These are phyloP conservation scores for Phania funesta DNA, from an alignment of 2,888 invertebrate genomes.

Conservation along the genomic window DNA sequence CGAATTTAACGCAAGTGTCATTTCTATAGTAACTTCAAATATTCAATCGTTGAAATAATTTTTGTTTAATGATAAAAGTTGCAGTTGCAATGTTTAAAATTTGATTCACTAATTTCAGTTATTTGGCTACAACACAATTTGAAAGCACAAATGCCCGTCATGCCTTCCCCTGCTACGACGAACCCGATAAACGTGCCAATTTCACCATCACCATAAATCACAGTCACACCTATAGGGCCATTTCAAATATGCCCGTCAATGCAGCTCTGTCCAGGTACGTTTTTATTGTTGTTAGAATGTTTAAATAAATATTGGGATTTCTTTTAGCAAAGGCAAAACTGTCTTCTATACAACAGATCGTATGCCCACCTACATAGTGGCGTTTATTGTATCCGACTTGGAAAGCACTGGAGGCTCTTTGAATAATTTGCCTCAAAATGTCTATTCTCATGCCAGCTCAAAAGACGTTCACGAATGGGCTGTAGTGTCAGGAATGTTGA, in stretches of 20 bases:
- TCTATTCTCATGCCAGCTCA: conserved; percentile 76
- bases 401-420: conserved; percentile 71
- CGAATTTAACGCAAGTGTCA: too few relatives aligned
- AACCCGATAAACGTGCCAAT: conserved; percentile 85
- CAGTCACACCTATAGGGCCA: conserved; percentile 73
- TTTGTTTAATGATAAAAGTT: too few relatives aligned
- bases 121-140: conserved; percentile 85
- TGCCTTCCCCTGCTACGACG: conserved; percentile 89
- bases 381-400: conserved; percentile 87
- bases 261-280: conserved; percentile 60
- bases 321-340: conserved; percentile 69
- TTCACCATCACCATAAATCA: conserved; percentile 76
- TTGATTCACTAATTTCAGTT: conserved; percentile 68
- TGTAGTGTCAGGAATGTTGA: conserved; percentile 86
- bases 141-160: conserved; percentile 85
- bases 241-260: conserved; percentile 81
- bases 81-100: too few relatives aligned
- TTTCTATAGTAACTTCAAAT: too few relatives aligned
- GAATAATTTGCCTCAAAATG: conserved; percentile 72
- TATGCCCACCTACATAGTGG: conserved; percentile 91
- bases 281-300: neutral
- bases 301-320: neutral
- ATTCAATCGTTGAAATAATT: too few relatives aligned
- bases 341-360: conserved; percentile 80
- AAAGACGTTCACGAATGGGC: conserved; percentile 84